Percentiles rank a stretch among this genome's conserved stretches.
Conservation (phyloP, 1,140 invertebrate species). For the Idris sp. region DNA sequence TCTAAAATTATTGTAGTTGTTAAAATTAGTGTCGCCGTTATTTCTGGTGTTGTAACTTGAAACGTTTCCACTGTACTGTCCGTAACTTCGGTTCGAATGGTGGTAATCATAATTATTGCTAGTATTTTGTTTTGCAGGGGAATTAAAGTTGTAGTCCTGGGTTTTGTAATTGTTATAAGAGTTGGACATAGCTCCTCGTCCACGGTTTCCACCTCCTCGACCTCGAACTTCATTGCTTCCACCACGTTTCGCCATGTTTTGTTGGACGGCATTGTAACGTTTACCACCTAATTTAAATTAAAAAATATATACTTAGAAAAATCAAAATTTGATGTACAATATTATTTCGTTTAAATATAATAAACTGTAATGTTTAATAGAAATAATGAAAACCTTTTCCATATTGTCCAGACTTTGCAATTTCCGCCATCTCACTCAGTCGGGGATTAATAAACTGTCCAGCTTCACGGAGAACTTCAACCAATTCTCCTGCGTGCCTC, state of each 20-base stretch:
- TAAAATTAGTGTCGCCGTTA: conserved; percentile 18
- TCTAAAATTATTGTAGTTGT: conserved; percentile 26
- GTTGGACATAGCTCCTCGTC: conserved; percentile 59
- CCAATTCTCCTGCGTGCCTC: conserved; percentile 84
- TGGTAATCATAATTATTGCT: conserved; percentile 57
- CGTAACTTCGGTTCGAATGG: conserved; percentile 63
- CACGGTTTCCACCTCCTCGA: conserved; percentile 63
- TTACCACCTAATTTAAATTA: conserved; percentile 62
- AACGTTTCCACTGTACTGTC: conserved; percentile 14
- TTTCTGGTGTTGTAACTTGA: conserved; percentile 11
- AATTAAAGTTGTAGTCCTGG: conserved; percentile 67
- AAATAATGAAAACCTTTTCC: conserved; percentile 65
- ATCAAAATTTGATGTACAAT: too few relatives aligned
- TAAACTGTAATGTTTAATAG: too few relatives aligned
- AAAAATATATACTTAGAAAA: conserved; percentile 3
- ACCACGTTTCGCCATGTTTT: conserved; percentile 61
- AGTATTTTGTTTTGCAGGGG: conserved; percentile 50
- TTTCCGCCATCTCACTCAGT: conserved; percentile 78
- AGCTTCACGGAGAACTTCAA: conserved; percentile 84
- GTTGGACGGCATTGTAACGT: conserved; percentile 63
- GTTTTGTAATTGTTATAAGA: conserved; percentile 65
- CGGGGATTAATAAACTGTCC: conserved; percentile 84
- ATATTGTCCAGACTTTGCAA: conserved; percentile 71
- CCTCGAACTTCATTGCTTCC: conserved; percentile 60
- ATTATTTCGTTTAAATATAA: too few relatives aligned